Evolutionary conservation across 2,113 vertebrate species (phyloP).

Genomic region (Stigmatopora nigra): DNA sequence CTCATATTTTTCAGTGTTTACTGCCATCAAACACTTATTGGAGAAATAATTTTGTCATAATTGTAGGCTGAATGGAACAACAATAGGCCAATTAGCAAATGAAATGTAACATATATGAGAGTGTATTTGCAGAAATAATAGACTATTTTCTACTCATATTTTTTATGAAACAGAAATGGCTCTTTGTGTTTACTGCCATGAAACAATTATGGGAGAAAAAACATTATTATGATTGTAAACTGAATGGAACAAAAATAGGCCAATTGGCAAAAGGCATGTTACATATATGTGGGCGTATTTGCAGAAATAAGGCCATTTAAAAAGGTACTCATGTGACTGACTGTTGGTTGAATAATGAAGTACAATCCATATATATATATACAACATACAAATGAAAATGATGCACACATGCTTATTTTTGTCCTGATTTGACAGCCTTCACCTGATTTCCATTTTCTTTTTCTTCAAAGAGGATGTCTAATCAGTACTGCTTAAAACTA

Average conservation of each 20-base stretch:
- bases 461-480: not conserved
- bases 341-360: constrained; percentile 4
- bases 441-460: not conserved
- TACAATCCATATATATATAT: constrained; percentile 2
- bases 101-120: no score
- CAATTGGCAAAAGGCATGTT: no score
- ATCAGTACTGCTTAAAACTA: not conserved
- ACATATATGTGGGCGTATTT: not conserved
- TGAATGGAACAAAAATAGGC: not conserved
- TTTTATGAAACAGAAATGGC: no score
- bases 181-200: no score
- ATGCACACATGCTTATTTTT: not conserved
- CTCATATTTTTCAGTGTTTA: not conserved
- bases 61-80: no score
- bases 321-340: constrained; percentile 11
- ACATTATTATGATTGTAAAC: no score
- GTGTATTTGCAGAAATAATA: not conserved
- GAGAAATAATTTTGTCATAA: no score
- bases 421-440: not conserved
- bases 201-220: no score
- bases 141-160: not conserved
- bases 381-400: not conserved
- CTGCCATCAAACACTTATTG: no score
- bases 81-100: no score
- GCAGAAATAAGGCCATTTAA: not conserved